Conservation (phyloP, 2,888 invertebrate species). For the Lasioglossum morio region DNA sequence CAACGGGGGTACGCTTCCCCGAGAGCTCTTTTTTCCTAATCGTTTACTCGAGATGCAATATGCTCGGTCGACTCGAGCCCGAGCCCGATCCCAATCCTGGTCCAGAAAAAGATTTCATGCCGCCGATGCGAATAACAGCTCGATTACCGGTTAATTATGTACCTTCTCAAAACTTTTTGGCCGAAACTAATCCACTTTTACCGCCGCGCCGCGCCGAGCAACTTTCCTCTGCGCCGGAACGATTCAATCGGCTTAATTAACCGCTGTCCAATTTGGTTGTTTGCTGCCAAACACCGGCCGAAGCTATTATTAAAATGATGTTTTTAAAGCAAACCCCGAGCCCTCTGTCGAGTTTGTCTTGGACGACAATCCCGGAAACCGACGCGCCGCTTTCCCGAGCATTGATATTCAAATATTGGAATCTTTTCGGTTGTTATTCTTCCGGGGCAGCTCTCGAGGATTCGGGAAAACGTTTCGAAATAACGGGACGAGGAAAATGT, state of each 20-base stretch:
- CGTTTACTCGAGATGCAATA: background rate
- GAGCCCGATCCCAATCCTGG: background rate
- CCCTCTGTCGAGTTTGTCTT: background rate
- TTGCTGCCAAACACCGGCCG: slow-evolving; percentile 35
- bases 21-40: background rate
- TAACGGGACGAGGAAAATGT: background rate
- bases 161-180: slow-evolving; percentile 54
- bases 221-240: slow-evolving; percentile 36
- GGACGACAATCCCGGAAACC: background rate
- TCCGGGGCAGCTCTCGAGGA: background rate
- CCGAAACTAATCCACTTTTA: slow-evolving; percentile 55
- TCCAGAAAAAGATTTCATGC: slow-evolving; percentile 15
- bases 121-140: slow-evolving; percentile 33
- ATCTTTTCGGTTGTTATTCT: background rate
- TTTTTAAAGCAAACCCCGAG: slow-evolving; percentile 38
- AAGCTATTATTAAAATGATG: slow-evolving; percentile 46
- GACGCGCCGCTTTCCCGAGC: background rate
- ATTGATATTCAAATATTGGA: background rate
- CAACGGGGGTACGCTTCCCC: background rate
- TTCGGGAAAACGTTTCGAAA: background rate
- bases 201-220: slow-evolving; percentile 10
- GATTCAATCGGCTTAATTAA: slow-evolving; percentile 61
- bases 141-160: slow-evolving; percentile 48
- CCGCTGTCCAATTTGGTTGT: slow-evolving; percentile 48
- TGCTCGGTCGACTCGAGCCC: slow-evolving; percentile 17